These are phyloP conservation scores for Griposia aprilina DNA, from an alignment of 2,888 invertebrate species.

Conservation along the genomic window DNA sequence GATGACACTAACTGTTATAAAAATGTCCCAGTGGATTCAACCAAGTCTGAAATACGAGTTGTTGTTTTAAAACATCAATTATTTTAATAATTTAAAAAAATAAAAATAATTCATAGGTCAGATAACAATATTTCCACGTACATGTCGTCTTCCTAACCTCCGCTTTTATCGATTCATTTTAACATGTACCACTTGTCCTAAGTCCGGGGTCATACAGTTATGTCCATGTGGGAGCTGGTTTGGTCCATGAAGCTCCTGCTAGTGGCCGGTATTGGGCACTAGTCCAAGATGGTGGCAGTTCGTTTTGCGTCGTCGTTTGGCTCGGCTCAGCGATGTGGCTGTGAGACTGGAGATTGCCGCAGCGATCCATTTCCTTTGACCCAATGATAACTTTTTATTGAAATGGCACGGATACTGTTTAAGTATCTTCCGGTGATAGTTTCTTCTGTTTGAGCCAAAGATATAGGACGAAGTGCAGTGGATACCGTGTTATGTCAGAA, in stretches of 20 bases:
- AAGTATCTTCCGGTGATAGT: constrained; percentile 27
- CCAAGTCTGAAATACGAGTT: not conserved
- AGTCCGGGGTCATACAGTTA: not conserved
- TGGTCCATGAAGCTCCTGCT: constrained; percentile 4
- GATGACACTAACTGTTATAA: not conserved
- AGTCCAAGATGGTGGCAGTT: constrained; percentile 37
- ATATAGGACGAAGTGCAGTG: not conserved
- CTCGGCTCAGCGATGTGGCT: constrained; percentile 18
- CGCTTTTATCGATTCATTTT: not conserved
- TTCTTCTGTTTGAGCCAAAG: constrained; percentile 13
- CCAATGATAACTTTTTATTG: constrained; percentile 46
- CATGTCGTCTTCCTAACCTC: not conserved
- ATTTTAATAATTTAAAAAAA: too few species aligned
- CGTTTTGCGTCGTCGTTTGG: constrained; percentile 47
- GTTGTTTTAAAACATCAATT: not conserved
- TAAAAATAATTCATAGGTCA: too few species aligned
- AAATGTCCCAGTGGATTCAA: not conserved
- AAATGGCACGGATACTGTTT: constrained; percentile 42
- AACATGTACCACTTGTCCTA: not conserved
- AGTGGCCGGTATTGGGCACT: constrained; percentile 40
- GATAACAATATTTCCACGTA: not conserved
- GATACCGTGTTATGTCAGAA: not conserved
- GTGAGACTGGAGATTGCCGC: constrained; percentile 29
- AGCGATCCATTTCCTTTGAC: constrained; percentile 45
- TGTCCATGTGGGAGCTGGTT: not conserved